Percentiles rank a stretch among this genome's conserved stretches.
Conservation (phyloP, 2,888 invertebrate species). For the Melinopterus prodromus region DNA sequence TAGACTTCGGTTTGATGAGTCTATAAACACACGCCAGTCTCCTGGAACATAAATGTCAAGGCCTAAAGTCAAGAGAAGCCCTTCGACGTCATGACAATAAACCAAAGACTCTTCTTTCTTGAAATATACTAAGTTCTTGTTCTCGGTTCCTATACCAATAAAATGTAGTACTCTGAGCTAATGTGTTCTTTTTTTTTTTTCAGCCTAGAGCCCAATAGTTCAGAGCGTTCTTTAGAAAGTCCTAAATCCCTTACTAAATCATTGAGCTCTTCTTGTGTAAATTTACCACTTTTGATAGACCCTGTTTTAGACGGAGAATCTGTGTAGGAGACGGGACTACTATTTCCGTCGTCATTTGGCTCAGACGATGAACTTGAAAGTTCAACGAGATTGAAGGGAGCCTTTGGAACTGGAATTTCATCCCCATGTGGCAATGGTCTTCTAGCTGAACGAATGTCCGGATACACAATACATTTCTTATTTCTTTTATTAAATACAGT, state of each 20-base stretch:
- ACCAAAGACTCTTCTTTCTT: neutral
- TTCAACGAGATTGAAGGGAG: neutral
- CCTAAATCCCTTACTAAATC: slow-evolving; percentile 41
- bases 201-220: slow-evolving; percentile 37
- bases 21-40: slow-evolving; percentile 27
- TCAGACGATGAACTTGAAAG: no score
- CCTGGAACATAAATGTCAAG: neutral
- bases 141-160: no score
- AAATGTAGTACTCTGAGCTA: neutral
- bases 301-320: no score
- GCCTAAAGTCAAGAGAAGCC: neutral
- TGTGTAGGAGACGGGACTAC: no score
- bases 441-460: neutral
- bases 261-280: slow-evolving; percentile 33
- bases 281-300: neutral
- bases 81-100: slow-evolving; percentile 9
- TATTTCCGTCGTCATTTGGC: no score
- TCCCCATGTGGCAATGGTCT: neutral
- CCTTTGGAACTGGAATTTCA: slow-evolving; percentile 5
- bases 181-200: slow-evolving; percentile 36
- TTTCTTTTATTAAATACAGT: no score
- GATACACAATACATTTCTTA: no score
- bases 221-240: slow-evolving; percentile 37
- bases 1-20: slow-evolving; percentile 14
- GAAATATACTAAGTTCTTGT: slow-evolving; percentile 11